Base-by-base conservation (phyloP, 2,888 invertebrate species). In the Amphipoea oculea region DNA sequence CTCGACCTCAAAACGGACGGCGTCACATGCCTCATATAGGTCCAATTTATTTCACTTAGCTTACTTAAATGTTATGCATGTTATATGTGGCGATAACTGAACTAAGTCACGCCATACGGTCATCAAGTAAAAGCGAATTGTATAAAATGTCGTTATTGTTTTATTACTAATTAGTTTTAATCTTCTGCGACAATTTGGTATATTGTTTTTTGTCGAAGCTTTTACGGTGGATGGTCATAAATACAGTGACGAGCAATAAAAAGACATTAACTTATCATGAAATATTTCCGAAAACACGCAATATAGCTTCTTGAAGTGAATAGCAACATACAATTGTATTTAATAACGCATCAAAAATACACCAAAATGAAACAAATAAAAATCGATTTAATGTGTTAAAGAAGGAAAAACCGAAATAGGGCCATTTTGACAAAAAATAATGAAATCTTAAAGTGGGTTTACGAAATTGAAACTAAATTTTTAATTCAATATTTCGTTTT, bases 51-150 rank as follows among this genome's bases (percentile, higher is more conserved):
- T 87, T 86, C 82, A 86, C 81, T 89, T 82, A 87, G 79, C 84
- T 62, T 82, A 81, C 79, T 87, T 82, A 84, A 87, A 87, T 86
- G 79, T 87, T 87, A 87, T 87, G 83, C 83, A 88, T 89, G 83
- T 79, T 73, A 83, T 73, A 83, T 82, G 68, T 73, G 76, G 79
- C 76, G 81, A 82, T 88, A 88, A 89, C 81, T 87, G 68, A 73
- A 51, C 45, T 42, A 60, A 75, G 88, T 87, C 89, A 90, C 89
- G 90, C 88, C 12, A 90, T 84, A 77, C 11, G 23, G 62, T 76
- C 89, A 87, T 90, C 83, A 90, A 69, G 82, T 81, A 76, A 81
- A 84, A 73, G 79, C 66, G 76, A 85, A 84, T 85, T 81, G 79
- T 86, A 82, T 73, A 73, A 84, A 84, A 76, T 84, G 69, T 79